These are phyloP conservation scores for Bos taurus DNA, from an alignment of 2,113 vertebrate genomes.

Conservation along the genomic window ARS-UCD2.0 NC_037342.1:31217501-31218000, in stretches of 20 bases:
- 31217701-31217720: not conserved
- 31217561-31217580: not conserved
- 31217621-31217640: not conserved
- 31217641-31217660: not conserved
- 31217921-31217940: not conserved
- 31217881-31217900: not conserved
- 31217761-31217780: not conserved
- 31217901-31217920: fast-evolving
- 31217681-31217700: not conserved
- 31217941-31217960: not conserved
- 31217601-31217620: not conserved
- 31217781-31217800: not conserved
- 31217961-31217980: not conserved
- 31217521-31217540: not conserved
- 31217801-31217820: not conserved
- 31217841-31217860: not conserved
- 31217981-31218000: not conserved
- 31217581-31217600: not conserved
- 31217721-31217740: not conserved
- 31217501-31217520: not conserved
- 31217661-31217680: not conserved
- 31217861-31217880: not conserved
- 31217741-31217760: not conserved
- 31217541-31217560: not conserved
- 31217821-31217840: not conserved